Base-by-base conservation (phyloP, 2,113 vertebrate genomes). In the Hemicordylus capensis region DNA sequence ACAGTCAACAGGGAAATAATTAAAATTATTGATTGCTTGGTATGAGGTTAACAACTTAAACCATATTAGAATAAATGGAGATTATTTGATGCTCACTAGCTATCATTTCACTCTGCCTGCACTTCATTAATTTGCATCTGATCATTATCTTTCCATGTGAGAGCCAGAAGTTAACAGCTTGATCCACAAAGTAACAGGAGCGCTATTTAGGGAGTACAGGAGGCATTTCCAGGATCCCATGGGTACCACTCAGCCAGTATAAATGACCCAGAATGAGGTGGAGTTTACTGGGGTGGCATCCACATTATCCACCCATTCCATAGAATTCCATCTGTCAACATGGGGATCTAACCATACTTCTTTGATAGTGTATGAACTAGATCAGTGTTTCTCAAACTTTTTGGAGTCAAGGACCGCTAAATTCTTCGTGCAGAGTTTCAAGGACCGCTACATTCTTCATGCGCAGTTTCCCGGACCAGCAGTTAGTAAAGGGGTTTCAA, bases 111-210 rank as follows among this genome's bases (percentile, higher is more conserved):
- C 24, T 72, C 37, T 44, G 69, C 51, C 12, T 28, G 1, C 42
- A 78, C 51, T 58, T 85, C 39, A 85, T 70, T 85, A 78, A 85
- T 78, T 85, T 85, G 46, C 51, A 58, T 70, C 70, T 59, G 51
- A 59, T 69, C 39, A 26, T 78, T 59, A 67, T 58, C 66, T 72
- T 72, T 44, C 37, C 15, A 22, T 17, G 26, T 63, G 58, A 46
- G 26, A 72, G 37, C 39, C 51, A 44, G 51, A 46, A 24, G 48
- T 67, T 77, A 44, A 56, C 46, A 39, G 61, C 48, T 54, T 77
- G 83, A 69, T 85, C 63, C 28, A 34, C 24, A 51, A n/a, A 44
- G 9, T 2, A n/a, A 31, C 31, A 83, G 42, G 59, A 34, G 17
- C 34, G n/a, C n/a, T 51, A 58, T 56, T 39, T 85, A 44, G 74